Conservation (phyloP, 2,797 vertebrate genomes). For the Ibycter americanus region DNA sequence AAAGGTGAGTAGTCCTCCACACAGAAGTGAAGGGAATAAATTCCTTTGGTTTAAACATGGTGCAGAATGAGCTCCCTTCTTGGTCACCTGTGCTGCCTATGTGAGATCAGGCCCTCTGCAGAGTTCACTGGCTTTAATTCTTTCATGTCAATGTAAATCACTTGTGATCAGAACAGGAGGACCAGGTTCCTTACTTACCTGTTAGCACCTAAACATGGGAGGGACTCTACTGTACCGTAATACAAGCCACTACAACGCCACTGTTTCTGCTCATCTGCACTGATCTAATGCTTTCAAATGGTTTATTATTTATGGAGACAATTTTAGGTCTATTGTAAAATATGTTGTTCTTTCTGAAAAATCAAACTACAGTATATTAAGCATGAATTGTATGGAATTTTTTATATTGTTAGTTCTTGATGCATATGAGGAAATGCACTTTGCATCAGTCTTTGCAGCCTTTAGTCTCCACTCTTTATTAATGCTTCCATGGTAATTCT, state of each 20-base stretch:
- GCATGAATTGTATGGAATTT: not conserved
- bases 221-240: not conserved
- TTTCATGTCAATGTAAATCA: not conserved
- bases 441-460: not conserved
- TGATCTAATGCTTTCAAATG: not conserved
- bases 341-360: not conserved
- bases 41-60: not conserved
- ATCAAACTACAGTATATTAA: not conserved
- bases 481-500: constrained; percentile 12
- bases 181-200: not conserved
- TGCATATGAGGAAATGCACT: not conserved
- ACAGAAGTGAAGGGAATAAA: not conserved
- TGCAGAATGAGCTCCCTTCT: not conserved
- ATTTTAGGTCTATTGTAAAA: not conserved
- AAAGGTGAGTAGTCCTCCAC: not conserved
- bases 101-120: not conserved
- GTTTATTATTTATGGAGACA: constrained; percentile 16
- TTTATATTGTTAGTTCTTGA: not conserved
- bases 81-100: not conserved
- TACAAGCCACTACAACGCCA: not conserved
- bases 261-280: not conserved
- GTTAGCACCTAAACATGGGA: not conserved
- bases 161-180: not conserved
- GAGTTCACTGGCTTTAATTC: not conserved
- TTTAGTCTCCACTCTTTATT: constrained; percentile 22